These are phyloP conservation scores for Zaprionus tsacasi DNA, from an alignment of 1,140 invertebrate genomes.

Conservation along the genomic window DNA sequence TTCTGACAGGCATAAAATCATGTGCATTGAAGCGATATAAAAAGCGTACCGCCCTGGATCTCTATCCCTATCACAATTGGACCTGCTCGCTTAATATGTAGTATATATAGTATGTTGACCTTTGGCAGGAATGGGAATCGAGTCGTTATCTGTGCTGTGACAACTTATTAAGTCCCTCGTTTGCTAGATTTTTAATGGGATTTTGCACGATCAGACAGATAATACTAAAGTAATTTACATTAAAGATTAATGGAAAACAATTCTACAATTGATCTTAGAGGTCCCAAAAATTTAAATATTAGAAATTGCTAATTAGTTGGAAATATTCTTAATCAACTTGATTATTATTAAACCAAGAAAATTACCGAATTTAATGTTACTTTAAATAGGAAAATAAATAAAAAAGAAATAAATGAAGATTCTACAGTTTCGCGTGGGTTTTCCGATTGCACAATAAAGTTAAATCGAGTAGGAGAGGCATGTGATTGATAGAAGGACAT, in stretches of 20 bases:
- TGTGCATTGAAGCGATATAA: slow-evolving; percentile 56
- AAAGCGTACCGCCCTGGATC: slow-evolving; percentile 52
- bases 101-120: slow-evolving; percentile 25
- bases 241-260: too few species aligned
- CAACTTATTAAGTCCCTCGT: not conserved
- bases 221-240: too few species aligned
- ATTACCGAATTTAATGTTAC: not conserved
- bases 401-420: not conserved
- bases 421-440: not conserved
- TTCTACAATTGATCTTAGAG: too few species aligned
- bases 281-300: too few species aligned
- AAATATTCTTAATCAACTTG: too few species aligned
- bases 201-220: too few species aligned
- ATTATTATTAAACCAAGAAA: not conserved
- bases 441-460: not conserved
- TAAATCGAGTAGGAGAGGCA: not conserved
- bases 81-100: slow-evolving; percentile 14
- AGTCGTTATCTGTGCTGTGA: slow-evolving; percentile 11
- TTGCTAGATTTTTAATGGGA: slow-evolving; percentile 13
- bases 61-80: slow-evolving; percentile 9
- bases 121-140: slow-evolving; percentile 44
- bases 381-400: not conserved
- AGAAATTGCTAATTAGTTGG: too few species aligned
- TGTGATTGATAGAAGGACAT: not conserved
- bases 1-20: slow-evolving; percentile 22